A percentile compares a stretch with the other conserved stretches of the same genome.
These are phyloP conservation scores for Steinernema khuongi DNA, from an alignment of 1,140 invertebrate genomes.

Conservation along the genomic window DNA sequence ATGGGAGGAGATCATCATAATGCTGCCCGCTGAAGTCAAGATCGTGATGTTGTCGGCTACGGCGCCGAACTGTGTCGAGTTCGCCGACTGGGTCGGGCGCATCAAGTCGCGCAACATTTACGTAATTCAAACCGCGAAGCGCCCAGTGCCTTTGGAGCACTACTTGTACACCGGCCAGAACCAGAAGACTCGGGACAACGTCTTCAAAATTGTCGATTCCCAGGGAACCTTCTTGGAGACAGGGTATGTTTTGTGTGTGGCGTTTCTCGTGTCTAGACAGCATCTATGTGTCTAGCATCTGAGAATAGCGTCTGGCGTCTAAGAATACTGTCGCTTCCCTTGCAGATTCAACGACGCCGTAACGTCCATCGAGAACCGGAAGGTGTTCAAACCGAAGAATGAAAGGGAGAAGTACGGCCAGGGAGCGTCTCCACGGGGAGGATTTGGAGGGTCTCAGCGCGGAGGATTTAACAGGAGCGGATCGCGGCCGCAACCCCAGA, in stretches of 20 bases:
- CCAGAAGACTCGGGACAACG: slow-evolving; percentile 74
- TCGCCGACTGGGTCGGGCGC: slow-evolving; percentile 93
- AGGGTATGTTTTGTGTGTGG: too few species aligned
- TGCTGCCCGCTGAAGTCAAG: slow-evolving; percentile 84
- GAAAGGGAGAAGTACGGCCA: too few species aligned
- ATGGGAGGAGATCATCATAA: slow-evolving; percentile 97
- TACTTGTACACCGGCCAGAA: slow-evolving; percentile 75
- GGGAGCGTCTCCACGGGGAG: too few species aligned
- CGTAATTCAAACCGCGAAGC: slow-evolving; percentile 84
- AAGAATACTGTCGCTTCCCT: background rate
- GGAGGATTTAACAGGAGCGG: slow-evolving; percentile 12
- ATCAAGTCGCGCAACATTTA: slow-evolving; percentile 87
- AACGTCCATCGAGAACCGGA: background rate
- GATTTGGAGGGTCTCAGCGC: background rate
- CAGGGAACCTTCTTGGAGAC: slow-evolving; percentile 60
- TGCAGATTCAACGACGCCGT: background rate
- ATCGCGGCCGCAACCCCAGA: background rate
- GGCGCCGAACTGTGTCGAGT: slow-evolving; percentile 89
- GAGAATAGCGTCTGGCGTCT: too few species aligned
- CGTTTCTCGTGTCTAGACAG: too few species aligned
- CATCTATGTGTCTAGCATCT: too few species aligned
- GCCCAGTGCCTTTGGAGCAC: slow-evolving; percentile 91
- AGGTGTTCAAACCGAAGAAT: background rate
- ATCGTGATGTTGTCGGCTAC: slow-evolving; percentile 97
- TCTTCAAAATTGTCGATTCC: slow-evolving; percentile 76